Percentiles rank a stretch among this genome's conserved stretches.
Conservation (phyloP, 2,888 invertebrate genomes). For the Sisyra terminalis region DNA sequence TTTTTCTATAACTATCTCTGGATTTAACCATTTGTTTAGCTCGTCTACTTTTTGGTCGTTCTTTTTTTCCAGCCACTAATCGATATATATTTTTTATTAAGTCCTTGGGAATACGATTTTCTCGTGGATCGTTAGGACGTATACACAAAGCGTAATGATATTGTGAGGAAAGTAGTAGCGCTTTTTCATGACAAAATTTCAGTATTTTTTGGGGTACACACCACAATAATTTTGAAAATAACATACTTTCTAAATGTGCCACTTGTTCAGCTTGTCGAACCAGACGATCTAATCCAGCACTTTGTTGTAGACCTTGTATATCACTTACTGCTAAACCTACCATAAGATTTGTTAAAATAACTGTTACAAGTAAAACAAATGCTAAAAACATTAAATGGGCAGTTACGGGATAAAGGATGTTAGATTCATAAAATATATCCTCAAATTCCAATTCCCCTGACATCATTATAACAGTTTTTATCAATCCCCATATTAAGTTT, state of each 20-base stretch:
- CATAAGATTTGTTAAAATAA: constrained; percentile 67
- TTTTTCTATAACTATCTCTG: too few species aligned
- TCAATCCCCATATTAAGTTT: constrained; percentile 41
- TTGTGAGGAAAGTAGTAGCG: constrained; percentile 57
- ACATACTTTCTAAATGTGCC: constrained; percentile 64
- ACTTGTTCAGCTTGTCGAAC: constrained; percentile 70
- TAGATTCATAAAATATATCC: constrained; percentile 53
- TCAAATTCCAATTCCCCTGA: constrained; percentile 75
- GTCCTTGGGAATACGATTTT: constrained; percentile 60
- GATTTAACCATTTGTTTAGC: constrained; percentile 21
- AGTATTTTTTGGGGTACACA: constrained; percentile 39
- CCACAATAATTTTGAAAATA: constrained; percentile 58
- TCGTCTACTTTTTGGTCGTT: constrained; percentile 35
- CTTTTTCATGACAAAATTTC: constrained; percentile 49
- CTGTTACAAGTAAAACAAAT: constrained; percentile 64
- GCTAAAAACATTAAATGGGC: constrained; percentile 58
- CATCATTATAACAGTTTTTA: constrained; percentile 81
- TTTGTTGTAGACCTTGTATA: constrained; percentile 63
- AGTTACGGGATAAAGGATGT: constrained; percentile 49
- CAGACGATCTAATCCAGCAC: constrained; percentile 62
- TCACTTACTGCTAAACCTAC: constrained; percentile 77
- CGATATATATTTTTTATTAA: constrained; percentile 56
- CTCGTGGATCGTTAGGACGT: constrained; percentile 68
- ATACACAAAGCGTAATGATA: constrained; percentile 57
- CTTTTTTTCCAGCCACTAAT: constrained; percentile 52